A percentile compares a stretch with the other conserved stretches of the same genome.
These are phyloP conservation scores for Ophion ellenae DNA, from an alignment of 2,888 invertebrate species.

Conservation along the genomic window DNA sequence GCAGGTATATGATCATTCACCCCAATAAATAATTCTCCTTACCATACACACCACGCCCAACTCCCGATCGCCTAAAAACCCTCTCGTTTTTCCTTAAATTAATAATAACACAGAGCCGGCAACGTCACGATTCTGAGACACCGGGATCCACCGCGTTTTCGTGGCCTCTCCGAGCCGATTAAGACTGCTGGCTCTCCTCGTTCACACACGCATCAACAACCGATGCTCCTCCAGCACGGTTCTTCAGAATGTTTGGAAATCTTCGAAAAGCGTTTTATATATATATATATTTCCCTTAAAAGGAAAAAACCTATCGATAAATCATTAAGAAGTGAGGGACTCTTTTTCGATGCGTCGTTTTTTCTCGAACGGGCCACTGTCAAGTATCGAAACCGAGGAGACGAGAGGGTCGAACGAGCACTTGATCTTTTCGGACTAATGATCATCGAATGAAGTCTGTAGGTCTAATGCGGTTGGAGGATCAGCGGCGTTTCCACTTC, in stretches of 20 bases:
- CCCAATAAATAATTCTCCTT: conserved; percentile 47
- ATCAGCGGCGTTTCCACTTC: conserved; percentile 51
- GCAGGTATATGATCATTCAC: conserved; percentile 13
- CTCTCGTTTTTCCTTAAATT: conserved; percentile 43
- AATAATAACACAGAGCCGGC: conserved; percentile 38
- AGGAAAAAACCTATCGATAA: not conserved
- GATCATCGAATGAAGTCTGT: conserved; percentile 60
- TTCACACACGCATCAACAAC: conserved; percentile 12
- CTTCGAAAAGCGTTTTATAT: conserved; percentile 26
- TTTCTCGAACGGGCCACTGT: conserved; percentile 16
- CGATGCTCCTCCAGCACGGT: conserved; percentile 17
- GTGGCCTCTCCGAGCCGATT: conserved; percentile 8
- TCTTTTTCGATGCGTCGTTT: conserved; percentile 28
- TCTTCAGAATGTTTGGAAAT: conserved; percentile 53
- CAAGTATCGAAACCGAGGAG: not conserved
- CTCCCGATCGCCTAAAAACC: not conserved
- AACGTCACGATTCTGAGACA: conserved; percentile 38
- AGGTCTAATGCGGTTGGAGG: conserved; percentile 24
- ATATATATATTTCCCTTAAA: conserved; percentile 33
- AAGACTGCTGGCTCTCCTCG: conserved; percentile 37
- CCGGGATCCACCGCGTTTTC: conserved; percentile 19
- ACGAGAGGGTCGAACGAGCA: not conserved
- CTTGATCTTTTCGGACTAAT: conserved; percentile 44
- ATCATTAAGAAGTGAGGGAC: conserved; percentile 1
- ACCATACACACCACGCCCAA: conserved; percentile 40